These are phyloP conservation scores for Metopolophium dirhodum DNA, from an alignment of 1,140 invertebrate species.

Conservation along the genomic window DNA sequence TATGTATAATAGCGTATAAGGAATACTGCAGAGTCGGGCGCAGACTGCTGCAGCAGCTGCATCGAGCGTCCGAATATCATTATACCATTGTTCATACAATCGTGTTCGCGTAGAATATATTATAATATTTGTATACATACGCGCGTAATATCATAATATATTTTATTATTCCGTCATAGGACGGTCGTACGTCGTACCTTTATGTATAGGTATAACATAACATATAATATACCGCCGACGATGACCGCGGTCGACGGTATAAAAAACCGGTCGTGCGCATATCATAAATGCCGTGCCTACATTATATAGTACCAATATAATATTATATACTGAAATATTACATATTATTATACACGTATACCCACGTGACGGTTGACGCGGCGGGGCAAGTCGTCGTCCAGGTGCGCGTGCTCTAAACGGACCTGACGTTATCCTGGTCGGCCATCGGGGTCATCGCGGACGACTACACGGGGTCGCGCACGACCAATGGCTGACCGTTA, in stretches of 20 bases:
- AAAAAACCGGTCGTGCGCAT: background rate
- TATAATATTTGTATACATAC: background rate
- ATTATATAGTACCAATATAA: background rate
- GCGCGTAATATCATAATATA: slow-evolving; percentile 12
- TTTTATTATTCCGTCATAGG: background rate
- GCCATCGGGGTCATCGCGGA: slow-evolving; percentile 44
- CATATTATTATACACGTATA: background rate
- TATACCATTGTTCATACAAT: background rate
- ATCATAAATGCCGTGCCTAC: background rate
- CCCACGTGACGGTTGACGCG: slow-evolving; percentile 10
- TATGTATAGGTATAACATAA: background rate
- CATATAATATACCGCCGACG: background rate
- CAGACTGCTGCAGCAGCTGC: background rate
- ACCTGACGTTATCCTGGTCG: slow-evolving; percentile 51
- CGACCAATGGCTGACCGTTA: slow-evolving; percentile 33
- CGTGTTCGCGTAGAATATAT: background rate
- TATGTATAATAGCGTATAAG: too few species aligned
- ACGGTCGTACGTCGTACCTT: background rate
- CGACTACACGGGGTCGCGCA: slow-evolving; percentile 25
- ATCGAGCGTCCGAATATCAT: background rate
- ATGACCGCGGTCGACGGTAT: background rate
- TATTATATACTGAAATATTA: background rate
- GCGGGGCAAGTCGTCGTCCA: background rate
- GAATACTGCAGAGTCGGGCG: too few species aligned
- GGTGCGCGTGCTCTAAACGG: slow-evolving; percentile 50